phyloP scores from a whole-genome alignment of 2,113 vertebrate genomes.

The Zapornia atra region DNA sequence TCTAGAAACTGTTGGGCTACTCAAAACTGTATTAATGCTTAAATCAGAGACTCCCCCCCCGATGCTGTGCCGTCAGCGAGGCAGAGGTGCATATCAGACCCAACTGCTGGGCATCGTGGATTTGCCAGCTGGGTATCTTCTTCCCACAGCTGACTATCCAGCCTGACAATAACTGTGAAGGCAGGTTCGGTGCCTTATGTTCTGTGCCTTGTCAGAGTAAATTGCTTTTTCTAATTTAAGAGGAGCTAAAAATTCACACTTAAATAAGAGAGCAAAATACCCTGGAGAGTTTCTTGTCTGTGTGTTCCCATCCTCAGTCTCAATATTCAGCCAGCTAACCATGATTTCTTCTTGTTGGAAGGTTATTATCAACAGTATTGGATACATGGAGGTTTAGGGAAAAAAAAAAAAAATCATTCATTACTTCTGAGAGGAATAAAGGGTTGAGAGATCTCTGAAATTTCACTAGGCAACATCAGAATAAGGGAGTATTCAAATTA shows the following conservation, averaged over 20 bases:
- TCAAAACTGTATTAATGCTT: not conserved
- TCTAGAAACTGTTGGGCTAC: not conserved
- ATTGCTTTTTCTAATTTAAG: slow-evolving; percentile 57
- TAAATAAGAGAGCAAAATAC: slow-evolving; percentile 40
- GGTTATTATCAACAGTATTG: not conserved
- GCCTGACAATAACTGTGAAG: not conserved
- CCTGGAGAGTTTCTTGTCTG: slow-evolving; percentile 21
- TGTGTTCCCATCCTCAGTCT: not conserved
- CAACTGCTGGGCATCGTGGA: not conserved
- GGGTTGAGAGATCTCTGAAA: not conserved
- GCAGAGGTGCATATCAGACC: not conserved
- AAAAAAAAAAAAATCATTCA: not conserved
- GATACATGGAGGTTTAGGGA: not conserved
- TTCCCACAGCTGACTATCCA: slow-evolving; percentile 3
- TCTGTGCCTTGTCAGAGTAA: slow-evolving; percentile 19
- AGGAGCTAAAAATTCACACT: slow-evolving; percentile 42
- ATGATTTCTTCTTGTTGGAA: not conserved
- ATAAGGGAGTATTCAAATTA: not conserved
- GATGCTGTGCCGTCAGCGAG: accelerated
- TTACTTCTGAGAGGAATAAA: not conserved
- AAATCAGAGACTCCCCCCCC: not conserved
- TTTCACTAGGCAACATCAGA: not conserved
- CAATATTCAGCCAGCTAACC: not conserved
- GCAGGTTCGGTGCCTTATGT: not conserved
- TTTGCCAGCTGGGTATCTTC: slow-evolving; percentile 41